Evolutionary conservation across 1,140 invertebrate genomes (phyloP).

Genomic region (Pomacea maculata): DNA sequence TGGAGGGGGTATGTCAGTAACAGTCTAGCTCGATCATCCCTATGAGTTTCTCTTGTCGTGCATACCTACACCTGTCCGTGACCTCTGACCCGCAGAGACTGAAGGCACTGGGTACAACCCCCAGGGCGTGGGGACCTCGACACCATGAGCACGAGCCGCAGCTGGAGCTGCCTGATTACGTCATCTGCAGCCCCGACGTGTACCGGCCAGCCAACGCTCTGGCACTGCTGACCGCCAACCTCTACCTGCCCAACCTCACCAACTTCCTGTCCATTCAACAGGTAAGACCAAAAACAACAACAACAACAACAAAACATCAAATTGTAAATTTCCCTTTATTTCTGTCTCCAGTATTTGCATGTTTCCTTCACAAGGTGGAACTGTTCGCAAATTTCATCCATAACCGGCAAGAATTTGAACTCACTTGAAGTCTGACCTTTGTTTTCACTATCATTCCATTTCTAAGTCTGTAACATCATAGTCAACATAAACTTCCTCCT

Average conservation of each 20-base stretch:
- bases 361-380: too few relatives aligned
- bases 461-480: too few relatives aligned
- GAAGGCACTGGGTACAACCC: constrained; percentile 39
- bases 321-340: too few relatives aligned
- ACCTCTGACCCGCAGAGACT: constrained; percentile 39
- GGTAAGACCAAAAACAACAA: neutral
- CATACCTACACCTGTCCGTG: neutral
- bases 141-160: constrained; percentile 45
- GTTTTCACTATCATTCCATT: too few relatives aligned
- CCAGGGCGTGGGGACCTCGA: constrained; percentile 46
- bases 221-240: constrained; percentile 56
- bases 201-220: constrained; percentile 53
- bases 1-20: too few relatives aligned
- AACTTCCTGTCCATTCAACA: constrained; percentile 36
- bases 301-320: too few relatives aligned
- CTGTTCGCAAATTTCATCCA: too few relatives aligned
- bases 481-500: too few relatives aligned
- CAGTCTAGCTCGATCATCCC: too few relatives aligned
- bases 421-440: too few relatives aligned
- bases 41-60: neutral
- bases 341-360: too few relatives aligned
- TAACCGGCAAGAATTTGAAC: too few relatives aligned
- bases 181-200: constrained; percentile 55
- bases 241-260: constrained; percentile 55
- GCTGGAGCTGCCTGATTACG: constrained; percentile 55